Base-by-base conservation (phyloP, 2,888 invertebrate genomes). In the Nudaria mundana region DNA sequence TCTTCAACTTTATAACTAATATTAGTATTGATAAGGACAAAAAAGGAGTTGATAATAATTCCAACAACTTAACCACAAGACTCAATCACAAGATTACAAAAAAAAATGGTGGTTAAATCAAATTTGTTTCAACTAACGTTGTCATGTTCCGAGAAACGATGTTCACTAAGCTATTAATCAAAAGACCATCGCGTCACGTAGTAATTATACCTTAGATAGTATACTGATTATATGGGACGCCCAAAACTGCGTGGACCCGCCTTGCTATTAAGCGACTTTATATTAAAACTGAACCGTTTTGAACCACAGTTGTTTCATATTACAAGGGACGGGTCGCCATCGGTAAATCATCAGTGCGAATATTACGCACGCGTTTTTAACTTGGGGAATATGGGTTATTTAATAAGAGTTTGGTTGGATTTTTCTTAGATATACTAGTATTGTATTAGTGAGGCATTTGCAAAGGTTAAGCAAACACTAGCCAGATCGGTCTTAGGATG, bases 181-280 rank as follows among this genome's bases (percentile, higher is more conserved):
- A 59, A 57, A 59, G 25, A 32, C 34, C 18, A 40, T 44, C 52
- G 52, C 50, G 49, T n/a, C n/a, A n/a, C n/a, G 20, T 56, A 56
- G 52, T 57, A 59, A 52, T 59, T 57, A 57, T 56, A 57, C 43
- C 39, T 16, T 52, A 56, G 56, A 55, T 58, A 58, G 58, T 59
- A 57, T 56, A 56, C 60, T 56, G 56, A 57, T 57, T 57, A 57
- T 56, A 56, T 57, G 60, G 56, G 60, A 59, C 45, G 57, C 46
- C 47, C 57, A 24, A 48, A 56, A 55, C 31, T 41, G 52, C 47
- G 56, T 48, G 30, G 56, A 44, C 60, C 57, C 57, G 57, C 57
- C 57, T 60, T 32, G 35, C 56, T 20, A 20, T 20, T 20, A 20
- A 20, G 20, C 3, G 5, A 5, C 20, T 20, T 5, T 36, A 41